Base-by-base conservation (phyloP, 2,797 vertebrate genomes). In the Ara ararauna region DNA sequence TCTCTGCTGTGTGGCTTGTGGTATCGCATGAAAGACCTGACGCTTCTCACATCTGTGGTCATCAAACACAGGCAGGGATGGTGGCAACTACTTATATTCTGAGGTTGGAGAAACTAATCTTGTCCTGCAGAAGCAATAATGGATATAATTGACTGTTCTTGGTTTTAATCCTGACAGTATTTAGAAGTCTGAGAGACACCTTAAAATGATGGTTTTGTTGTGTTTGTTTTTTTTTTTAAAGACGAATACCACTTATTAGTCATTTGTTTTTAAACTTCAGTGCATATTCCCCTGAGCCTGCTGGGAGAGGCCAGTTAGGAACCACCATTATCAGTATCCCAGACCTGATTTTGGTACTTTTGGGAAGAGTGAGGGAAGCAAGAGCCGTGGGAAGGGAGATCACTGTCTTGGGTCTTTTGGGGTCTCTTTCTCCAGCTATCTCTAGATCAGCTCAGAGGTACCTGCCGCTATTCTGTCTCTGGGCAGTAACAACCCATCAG, bases 1-100 rank as follows among this genome's bases (percentile, higher is more conserved):
- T 70, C 19, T 72, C 50, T 78, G 14, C 53, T 83, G 76, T 93
- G 94, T 85, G 47, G 85, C 85, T 91, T 96, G 89, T 82, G 83
- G 86, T 73, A 58, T 95, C 61, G 34, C 89, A 91, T 96, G 73
- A 81, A 88, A 97, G 91, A 65, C 77, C 88, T 86, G 83, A 48
- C 21, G 30, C 64, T 83, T 82, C 91, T 95, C 67, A 27, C 73
- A 50, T 50, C 51, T 42, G n/a, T 40, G 78, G 65, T 89, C 84
- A 76, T 86, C 64, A 87, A 60, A 74, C 8, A 8, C 34, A 64
- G 66, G 36, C 51, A 61, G 58, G 11, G 26, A 4, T 32, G 47
- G 44, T 38, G 40, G 64, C 36, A 71, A 48, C 73, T 80, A 40
- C 47, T 81, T 53, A 2, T 48, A 21, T 66, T 84, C 50, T 70